A percentile compares a stretch with the other conserved stretches of the same genome.
phyloP scores from a whole-genome alignment of 53 echinoderm and acorn worm genomes.

The Zoroaster sp. region DNA sequence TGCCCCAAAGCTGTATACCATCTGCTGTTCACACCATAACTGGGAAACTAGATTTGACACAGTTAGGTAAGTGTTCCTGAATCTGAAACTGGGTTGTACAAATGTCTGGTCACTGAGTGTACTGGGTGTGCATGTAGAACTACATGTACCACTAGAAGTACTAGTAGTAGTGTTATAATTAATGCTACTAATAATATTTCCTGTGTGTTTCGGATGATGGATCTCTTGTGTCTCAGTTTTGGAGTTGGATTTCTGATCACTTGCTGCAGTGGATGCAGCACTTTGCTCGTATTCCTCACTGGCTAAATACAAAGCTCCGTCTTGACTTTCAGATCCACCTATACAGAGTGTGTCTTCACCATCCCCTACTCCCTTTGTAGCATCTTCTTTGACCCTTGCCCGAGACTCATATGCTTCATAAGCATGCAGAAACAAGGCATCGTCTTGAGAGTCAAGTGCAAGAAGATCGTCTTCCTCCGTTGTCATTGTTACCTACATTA shows the following conservation, averaged over 20 bases:
- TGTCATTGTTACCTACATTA: no score
- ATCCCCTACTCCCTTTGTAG: background rate
- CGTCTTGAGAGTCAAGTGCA: slow-evolving; percentile 37
- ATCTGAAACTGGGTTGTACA: background rate
- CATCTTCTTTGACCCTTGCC: background rate
- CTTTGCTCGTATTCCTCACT: background rate
- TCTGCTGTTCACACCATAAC: slow-evolving; percentile 93
- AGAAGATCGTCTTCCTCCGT: slow-evolving; percentile 22
- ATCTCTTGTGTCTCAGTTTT: background rate
- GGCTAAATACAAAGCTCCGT: slow-evolving; percentile 25
- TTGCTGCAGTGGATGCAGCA: background rate
- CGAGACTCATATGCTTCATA: slow-evolving; percentile 9
- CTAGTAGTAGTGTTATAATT: no score
- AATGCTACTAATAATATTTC: no score
- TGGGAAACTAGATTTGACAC: slow-evolving; percentile 84
- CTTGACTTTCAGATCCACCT: slow-evolving; percentile 16
- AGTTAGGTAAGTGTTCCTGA: slow-evolving; percentile 64
- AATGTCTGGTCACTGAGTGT: background rate
- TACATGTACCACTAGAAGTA: no score
- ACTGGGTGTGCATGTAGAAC: background rate
- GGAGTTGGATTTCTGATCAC: background rate
- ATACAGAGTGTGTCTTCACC: background rate
- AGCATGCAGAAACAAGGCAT: slow-evolving; percentile 31
- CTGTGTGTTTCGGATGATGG: background rate
- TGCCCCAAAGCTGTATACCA: slow-evolving; percentile 62